Evolutionary conservation across 2,888 invertebrate species (phyloP).

Genomic region (Ophraella communa): DNA sequence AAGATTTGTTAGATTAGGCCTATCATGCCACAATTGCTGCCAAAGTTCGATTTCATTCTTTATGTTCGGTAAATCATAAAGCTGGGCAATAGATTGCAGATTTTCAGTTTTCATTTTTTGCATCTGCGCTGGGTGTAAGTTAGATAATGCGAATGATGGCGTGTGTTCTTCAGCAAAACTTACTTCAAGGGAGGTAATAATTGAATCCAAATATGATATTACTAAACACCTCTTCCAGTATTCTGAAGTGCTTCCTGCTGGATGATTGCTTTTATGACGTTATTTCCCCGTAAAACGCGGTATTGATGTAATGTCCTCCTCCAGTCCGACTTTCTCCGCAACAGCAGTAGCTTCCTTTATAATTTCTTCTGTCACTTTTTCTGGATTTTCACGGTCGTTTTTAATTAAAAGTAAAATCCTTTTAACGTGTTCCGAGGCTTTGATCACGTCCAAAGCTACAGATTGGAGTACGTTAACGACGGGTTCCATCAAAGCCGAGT

Average conservation of each 20-base stretch:
- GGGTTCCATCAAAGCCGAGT: no score
- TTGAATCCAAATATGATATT: conserved; percentile 20
- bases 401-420: no score
- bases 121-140: conserved; percentile 30
- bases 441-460: no score
- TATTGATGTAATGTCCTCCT: conserved; percentile 16
- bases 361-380: no score
- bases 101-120: conserved; percentile 21
- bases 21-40: conserved; percentile 15
- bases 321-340: conserved; percentile 17
- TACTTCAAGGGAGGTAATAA: conserved; percentile 19
- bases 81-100: conserved; percentile 20
- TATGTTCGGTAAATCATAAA: no score
- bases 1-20: conserved; percentile 16
- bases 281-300: conserved; percentile 18
- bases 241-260: conserved; percentile 23
- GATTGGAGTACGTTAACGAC: no score
- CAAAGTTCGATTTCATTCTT: conserved; percentile 20
- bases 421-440: no score
- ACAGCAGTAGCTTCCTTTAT: conserved; percentile 7
- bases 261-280: conserved; percentile 25
- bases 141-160: conserved; percentile 27
- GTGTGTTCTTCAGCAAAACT: conserved; percentile 24
- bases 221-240: conserved; percentile 12
- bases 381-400: no score